Conservation (phyloP, 2,797 vertebrate genomes). For the Peromyscus melanophrys region DNA sequence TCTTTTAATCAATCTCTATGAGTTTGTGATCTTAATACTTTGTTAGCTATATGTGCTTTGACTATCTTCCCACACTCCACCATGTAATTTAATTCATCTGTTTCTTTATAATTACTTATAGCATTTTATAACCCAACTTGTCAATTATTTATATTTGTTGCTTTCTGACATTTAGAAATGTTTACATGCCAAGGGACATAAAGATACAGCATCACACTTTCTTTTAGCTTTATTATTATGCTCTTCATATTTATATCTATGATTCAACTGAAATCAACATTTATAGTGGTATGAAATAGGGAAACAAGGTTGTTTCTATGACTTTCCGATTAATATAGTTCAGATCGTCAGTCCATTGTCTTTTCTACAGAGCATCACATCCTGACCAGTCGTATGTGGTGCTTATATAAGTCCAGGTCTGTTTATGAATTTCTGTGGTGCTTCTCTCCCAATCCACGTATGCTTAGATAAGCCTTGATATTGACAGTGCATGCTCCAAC, state of each 20-base stretch:
- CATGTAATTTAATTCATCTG: background rate
- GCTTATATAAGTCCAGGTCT: background rate
- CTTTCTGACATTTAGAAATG: conserved; percentile 14
- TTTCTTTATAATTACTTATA: background rate
- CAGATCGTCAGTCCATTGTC: background rate
- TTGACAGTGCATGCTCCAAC: background rate
- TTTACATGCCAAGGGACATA: background rate
- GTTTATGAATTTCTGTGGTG: background rate
- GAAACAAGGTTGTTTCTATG: background rate
- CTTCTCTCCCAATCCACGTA: background rate
- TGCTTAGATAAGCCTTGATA: background rate
- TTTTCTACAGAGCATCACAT: background rate
- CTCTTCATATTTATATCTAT: background rate
- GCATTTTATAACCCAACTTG: background rate
- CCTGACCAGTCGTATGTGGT: background rate
- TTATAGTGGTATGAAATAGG: background rate
- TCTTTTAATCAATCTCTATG: background rate
- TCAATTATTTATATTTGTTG: background rate
- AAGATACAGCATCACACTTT: background rate
- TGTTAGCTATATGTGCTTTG: background rate
- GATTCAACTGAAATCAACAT: background rate
- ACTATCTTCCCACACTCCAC: background rate
- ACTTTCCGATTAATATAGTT: background rate
- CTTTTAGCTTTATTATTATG: background rate
- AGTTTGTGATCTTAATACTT: background rate